Conservation (phyloP, 2,888 invertebrate species). For the Azorinus chamasolen region DNA sequence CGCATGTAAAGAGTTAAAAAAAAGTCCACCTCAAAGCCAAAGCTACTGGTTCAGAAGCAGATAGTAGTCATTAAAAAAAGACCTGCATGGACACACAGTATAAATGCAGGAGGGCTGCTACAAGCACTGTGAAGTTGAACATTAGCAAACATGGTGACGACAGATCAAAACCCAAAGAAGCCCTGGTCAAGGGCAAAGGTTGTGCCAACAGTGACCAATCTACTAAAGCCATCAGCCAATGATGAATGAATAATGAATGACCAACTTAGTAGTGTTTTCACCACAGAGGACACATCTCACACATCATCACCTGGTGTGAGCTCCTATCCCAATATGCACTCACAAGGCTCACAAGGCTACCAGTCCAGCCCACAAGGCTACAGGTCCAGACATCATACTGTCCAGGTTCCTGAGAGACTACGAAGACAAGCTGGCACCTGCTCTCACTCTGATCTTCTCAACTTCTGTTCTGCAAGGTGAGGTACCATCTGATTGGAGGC, state of each 20-base stretch:
- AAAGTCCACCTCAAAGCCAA: conserved; percentile 7
- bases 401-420: conserved; percentile 6
- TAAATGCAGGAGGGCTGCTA: neutral
- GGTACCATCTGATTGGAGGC: too few species aligned
- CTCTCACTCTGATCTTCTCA: neutral
- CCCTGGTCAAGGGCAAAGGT: conserved; percentile 10
- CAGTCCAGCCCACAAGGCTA: neutral
- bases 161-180: conserved; percentile 23
- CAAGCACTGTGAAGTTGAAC: neutral
- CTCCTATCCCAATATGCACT: neutral
- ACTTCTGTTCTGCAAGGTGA: neutral
- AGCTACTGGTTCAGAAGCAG: neutral
- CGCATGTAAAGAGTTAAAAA: conserved; percentile 16
- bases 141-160: conserved; percentile 12
- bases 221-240: conserved; percentile 7
- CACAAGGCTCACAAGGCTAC: neutral
- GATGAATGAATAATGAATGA: too few species aligned
- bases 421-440: neutral
- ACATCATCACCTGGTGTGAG: conserved; percentile 1
- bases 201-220: neutral
- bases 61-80: conserved; percentile 6
- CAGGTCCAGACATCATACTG: neutral
- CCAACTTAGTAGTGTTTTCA: too few species aligned
- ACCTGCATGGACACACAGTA: conserved; percentile 18
- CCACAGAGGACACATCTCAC: too few species aligned